Evolutionary conservation across 1,140 invertebrate species (phyloP).

Genomic region (Drosophila parvula): DNA sequence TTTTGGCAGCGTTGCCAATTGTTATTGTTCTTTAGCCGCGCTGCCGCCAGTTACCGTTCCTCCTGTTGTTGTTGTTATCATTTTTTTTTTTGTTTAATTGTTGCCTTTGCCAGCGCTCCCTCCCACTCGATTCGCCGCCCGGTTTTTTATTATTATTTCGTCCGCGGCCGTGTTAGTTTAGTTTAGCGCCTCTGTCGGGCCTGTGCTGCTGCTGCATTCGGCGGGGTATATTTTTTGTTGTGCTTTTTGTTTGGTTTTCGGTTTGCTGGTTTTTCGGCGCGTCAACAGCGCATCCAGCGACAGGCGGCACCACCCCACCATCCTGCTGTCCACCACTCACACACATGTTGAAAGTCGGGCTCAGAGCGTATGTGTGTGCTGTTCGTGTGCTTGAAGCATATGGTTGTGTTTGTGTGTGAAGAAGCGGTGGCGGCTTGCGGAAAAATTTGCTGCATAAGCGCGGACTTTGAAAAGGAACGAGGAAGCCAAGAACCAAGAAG

Average conservation of each 20-base stretch:
- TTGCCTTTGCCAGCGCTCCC: not conserved
- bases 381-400: slow-evolving; percentile 11
- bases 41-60: slow-evolving; percentile 15
- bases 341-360: slow-evolving; percentile 28
- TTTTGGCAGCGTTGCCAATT: slow-evolving; percentile 13
- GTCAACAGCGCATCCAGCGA: slow-evolving; percentile 7
- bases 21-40: slow-evolving; percentile 15
- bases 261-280: not conserved
- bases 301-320: not conserved
- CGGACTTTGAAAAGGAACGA: slow-evolving; percentile 5
- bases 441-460: slow-evolving; percentile 24
- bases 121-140: not conserved
- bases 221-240: slow-evolving; percentile 18
- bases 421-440: slow-evolving; percentile 6
- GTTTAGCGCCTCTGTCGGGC: slow-evolving; percentile 6
- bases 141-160: slow-evolving; percentile 20
- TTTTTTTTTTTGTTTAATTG: not conserved
- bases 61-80: not conserved
- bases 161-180: slow-evolving; percentile 7
- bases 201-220: not conserved
- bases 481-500: not conserved
- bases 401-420: slow-evolving; percentile 11
- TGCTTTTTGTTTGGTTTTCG: slow-evolving; percentile 40
- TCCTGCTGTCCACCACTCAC: not conserved
- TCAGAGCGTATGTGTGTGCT: slow-evolving; percentile 18